These are phyloP conservation scores for Catostylus mosaicus DNA, from an alignment of 30 jellyfish, hydroid and myxozoan species.

Conservation along the genomic window DNA sequence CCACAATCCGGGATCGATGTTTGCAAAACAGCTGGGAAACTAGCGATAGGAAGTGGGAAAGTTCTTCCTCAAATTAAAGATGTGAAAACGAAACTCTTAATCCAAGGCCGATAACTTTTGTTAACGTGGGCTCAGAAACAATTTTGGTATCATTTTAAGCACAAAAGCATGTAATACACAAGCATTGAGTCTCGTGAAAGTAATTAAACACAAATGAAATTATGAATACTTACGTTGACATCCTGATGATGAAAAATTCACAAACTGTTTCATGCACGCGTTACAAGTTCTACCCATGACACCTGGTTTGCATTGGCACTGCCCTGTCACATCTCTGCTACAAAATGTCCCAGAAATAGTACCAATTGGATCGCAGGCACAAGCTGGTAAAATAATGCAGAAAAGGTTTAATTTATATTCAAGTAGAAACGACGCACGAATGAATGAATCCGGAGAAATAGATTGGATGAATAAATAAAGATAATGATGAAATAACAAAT, in stretches of 20 bases:
- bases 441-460: neutral
- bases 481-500: neutral
- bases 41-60: too few relatives aligned
- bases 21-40: too few relatives aligned
- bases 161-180: too few relatives aligned
- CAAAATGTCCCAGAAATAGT: constrained; percentile 72
- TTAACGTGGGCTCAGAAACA: too few relatives aligned
- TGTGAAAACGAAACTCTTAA: too few relatives aligned
- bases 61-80: too few relatives aligned
- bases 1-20: too few relatives aligned
- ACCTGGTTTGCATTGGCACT: constrained; percentile 87
- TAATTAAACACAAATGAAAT: neutral
- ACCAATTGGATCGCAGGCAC: constrained; percentile 76
- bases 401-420: neutral
- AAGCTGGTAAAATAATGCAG: constrained; percentile 39
- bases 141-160: too few relatives aligned
- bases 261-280: constrained; percentile 74
- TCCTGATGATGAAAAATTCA: constrained; percentile 74
- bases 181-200: too few relatives aligned
- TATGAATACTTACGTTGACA: constrained; percentile 80
- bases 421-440: neutral
- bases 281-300: constrained; percentile 89
- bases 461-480: neutral
- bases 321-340: constrained; percentile 79
- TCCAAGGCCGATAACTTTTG: too few relatives aligned